These are phyloP conservation scores for Venustaconcha ellipsiformis DNA, from an alignment of 1,140 invertebrate genomes.

Conservation along the genomic window DNA sequence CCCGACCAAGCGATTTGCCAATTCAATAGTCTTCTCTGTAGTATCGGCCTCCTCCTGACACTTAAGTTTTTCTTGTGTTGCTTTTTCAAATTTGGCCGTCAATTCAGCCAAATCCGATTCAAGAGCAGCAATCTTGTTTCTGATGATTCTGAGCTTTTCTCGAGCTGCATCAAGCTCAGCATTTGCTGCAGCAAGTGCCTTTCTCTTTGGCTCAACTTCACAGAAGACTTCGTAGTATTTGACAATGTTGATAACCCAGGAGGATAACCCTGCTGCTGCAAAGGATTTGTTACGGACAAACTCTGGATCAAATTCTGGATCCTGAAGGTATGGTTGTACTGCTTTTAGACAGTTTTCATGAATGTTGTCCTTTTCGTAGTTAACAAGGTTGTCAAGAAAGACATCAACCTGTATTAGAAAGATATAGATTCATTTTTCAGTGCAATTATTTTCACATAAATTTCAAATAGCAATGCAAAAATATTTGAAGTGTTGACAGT, in stretches of 20 bases:
- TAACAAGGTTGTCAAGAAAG: constrained; percentile 89
- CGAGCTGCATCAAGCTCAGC: constrained; percentile 88
- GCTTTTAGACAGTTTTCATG: constrained; percentile 93
- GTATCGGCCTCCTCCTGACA: constrained; percentile 74
- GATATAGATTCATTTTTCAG: too few species aligned
- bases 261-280: constrained; percentile 93
- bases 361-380: constrained; percentile 97
- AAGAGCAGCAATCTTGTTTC: constrained; percentile 88
- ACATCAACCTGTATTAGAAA: constrained; percentile 76
- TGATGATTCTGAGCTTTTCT: constrained; percentile 88
- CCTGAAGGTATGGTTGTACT: constrained; percentile 87
- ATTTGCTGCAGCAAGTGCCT: constrained; percentile 91
- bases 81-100: constrained; percentile 91
- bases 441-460: too few species aligned
- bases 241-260: constrained; percentile 95
- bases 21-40: constrained; percentile 86
- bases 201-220: constrained; percentile 95
- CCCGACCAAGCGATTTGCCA: constrained; percentile 94
- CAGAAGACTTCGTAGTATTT: constrained; percentile 95
- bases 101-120: constrained; percentile 89
- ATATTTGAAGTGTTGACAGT: too few species aligned
- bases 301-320: constrained; percentile 94
- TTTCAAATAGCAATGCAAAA: too few species aligned
- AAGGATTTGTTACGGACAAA: constrained; percentile 91
- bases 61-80: constrained; percentile 88